phyloP scores from a whole-genome alignment of 2,113 vertebrate species.

The Bungarus multicinctus region DNA sequence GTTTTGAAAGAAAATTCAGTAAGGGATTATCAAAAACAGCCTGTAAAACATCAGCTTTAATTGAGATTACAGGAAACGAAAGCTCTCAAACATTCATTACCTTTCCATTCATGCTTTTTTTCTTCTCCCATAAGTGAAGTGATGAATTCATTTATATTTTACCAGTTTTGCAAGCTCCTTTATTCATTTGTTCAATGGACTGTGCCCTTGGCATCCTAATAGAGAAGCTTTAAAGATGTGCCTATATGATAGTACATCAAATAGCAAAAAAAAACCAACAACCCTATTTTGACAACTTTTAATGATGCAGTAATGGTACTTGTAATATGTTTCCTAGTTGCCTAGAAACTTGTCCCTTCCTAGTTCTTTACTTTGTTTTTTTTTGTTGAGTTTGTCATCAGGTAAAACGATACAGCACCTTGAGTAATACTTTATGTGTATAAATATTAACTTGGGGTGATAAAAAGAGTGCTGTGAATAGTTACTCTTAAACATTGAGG shows the following conservation, averaged over 20 bases:
- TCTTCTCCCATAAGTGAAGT: not conserved
- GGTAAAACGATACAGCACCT: not conserved
- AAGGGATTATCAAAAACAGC: conserved; percentile 38
- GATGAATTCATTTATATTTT: conserved; percentile 43
- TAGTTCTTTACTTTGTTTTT: not conserved
- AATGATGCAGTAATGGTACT: not conserved
- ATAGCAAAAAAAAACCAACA: not conserved
- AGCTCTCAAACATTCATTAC: not conserved
- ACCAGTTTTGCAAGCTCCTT: conserved; percentile 11
- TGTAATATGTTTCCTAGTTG: not conserved
- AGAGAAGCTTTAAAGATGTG: conserved; percentile 9
- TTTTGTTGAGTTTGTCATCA: not conserved
- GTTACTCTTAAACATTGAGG: not conserved
- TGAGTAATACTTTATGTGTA: not conserved
- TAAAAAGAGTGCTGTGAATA: not conserved
- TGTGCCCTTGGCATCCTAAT: conserved; percentile 6
- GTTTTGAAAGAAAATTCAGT: not conserved
- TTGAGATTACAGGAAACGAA: not conserved
- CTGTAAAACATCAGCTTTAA: conserved; percentile 23
- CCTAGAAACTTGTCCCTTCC: not conserved
- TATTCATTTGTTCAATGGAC: conserved; percentile 1
- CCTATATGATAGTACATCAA: conserved; percentile 8
- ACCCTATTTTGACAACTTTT: not conserved
- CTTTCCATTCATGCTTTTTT: not conserved
- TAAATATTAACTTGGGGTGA: not conserved